Conservation (phyloP, 2,113 vertebrate genomes). For the Oreochromis niloticus region DNA sequence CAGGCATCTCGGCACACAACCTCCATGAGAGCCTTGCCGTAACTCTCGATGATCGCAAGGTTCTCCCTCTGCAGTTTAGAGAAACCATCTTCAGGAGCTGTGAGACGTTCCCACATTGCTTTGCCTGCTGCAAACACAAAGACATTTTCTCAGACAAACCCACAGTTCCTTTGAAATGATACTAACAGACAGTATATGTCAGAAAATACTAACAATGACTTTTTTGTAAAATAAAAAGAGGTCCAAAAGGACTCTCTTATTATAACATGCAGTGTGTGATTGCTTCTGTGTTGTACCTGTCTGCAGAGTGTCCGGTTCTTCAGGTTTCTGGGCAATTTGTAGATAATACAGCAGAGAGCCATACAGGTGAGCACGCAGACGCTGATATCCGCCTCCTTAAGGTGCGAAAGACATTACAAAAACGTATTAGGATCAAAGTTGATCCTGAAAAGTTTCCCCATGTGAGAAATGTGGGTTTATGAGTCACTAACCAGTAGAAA, state of each 20-base stretch:
- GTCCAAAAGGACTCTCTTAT: neutral
- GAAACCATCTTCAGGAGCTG: slow-evolving; percentile 92
- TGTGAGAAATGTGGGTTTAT: neutral
- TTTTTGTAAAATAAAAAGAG: neutral
- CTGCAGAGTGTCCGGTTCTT: slow-evolving; percentile 94
- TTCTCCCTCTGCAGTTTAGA: slow-evolving; percentile 94
- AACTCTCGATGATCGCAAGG: slow-evolving; percentile 92
- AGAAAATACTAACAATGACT: neutral
- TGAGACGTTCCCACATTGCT: slow-evolving; percentile 94
- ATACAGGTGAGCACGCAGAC: slow-evolving; percentile 90
- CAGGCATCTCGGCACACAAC: slow-evolving; percentile 95
- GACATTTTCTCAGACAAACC: neutral
- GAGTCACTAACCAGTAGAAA: slow-evolving; percentile 84
- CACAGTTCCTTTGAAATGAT: neutral
- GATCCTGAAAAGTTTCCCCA: neutral
- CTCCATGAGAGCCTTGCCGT: slow-evolving; percentile 93
- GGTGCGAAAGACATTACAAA: neutral
- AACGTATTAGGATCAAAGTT: neutral
- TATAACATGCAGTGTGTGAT: neutral
- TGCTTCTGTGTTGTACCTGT: slow-evolving; percentile 72
- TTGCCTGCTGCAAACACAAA: slow-evolving; percentile 73
- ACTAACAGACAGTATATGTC: neutral
- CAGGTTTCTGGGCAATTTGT: slow-evolving; percentile 95
- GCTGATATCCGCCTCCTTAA: slow-evolving; percentile 92
- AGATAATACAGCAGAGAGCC: slow-evolving; percentile 94